Evolutionary conservation across 2,888 invertebrate species (phyloP), one percentile per base, ranked within the genome.

Genomic region (Brenthis daphne): DNA sequence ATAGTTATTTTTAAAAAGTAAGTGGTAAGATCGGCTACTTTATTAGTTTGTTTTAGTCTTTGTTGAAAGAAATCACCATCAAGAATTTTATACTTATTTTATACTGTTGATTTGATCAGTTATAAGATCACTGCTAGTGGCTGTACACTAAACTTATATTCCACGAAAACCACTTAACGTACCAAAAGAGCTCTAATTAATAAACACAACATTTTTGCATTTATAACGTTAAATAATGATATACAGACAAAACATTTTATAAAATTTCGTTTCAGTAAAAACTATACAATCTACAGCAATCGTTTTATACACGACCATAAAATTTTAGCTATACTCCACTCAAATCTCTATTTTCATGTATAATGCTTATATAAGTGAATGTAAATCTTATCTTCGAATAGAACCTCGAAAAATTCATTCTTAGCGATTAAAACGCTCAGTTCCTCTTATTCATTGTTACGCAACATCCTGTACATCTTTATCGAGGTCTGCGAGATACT

Each of bases 391-490:
- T 65, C 67, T 71, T 37, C 56, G 16, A 37, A 61, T 57, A 56
- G 66, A 69, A 70, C 74, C 75, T 75, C 73, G 73, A 65, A 74
- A 68, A 69, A 69, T 61, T 71, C 69, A 71, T 74, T 75, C 60
- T 73, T 73, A 72, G 69, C 73, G 73, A 76, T 78, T 77, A 75
- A 70, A 75, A 75, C 70, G 73, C 74, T 74, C 64, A 73, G 72
- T 73, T 75, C 74, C 74, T 75, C 74, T 77, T 75, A 73, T 75
- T 77, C 75, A 76, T 76, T 76, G 76, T 82, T 80, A 79, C 75
- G 80, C 77, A 86, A 85, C 80, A 82, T 86, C 87, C 87, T 84
- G 75, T 71, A 80, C 77, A 85, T 83, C 84, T 82, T 70, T 68
- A 73, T 71, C 58, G 68, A 72, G 69, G 74, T 63, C 72, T 72